A percentile compares a stretch with the other conserved stretches of the same genome.
These are phyloP conservation scores for Channa argus DNA, from an alignment of 2,113 vertebrate genomes.

Conservation along the genomic window DNA sequence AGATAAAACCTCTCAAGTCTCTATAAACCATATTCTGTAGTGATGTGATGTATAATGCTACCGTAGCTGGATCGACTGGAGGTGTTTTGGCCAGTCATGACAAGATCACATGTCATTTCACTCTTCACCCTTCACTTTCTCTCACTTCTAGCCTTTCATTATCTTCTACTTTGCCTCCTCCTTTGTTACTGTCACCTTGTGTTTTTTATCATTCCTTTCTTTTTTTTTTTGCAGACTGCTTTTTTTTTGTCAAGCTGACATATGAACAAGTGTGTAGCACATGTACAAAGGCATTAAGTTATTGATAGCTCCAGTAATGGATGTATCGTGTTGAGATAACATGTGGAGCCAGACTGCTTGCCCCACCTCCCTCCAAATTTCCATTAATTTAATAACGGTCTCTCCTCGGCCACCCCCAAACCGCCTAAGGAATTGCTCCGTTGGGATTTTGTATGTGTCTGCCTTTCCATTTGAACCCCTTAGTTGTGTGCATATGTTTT, in stretches of 20 bases:
- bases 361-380: slow-evolving; percentile 34
- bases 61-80: slow-evolving; percentile 45
- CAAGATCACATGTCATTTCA: slow-evolving; percentile 77
- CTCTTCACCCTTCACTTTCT: slow-evolving; percentile 67
- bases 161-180: slow-evolving; percentile 32
- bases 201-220: neutral
- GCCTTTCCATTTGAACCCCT: slow-evolving; percentile 55
- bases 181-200: slow-evolving; percentile 26
- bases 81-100: slow-evolving; percentile 75
- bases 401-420: slow-evolving; percentile 63
- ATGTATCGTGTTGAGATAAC: slow-evolving; percentile 61
- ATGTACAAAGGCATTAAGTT: slow-evolving; percentile 43
- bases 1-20: neutral
- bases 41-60: slow-evolving; percentile 60
- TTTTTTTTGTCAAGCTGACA: slow-evolving; percentile 12
- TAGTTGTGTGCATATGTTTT: slow-evolving; percentile 71
- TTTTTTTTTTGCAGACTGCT: slow-evolving; percentile 6
- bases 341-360: slow-evolving; percentile 57
- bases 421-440: slow-evolving; percentile 67
- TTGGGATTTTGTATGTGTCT: slow-evolving; percentile 68
- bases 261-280: neutral
- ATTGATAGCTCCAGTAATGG: slow-evolving; percentile 59
- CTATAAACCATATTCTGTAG: slow-evolving; percentile 52
- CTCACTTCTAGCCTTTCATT: slow-evolving; percentile 41
- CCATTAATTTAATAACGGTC: slow-evolving; percentile 79